A percentile compares a stretch with the other conserved stretches of the same genome.
Conservation (phyloP, 1,140 invertebrate genomes). For the Sitodiplosis mosellana region DNA sequence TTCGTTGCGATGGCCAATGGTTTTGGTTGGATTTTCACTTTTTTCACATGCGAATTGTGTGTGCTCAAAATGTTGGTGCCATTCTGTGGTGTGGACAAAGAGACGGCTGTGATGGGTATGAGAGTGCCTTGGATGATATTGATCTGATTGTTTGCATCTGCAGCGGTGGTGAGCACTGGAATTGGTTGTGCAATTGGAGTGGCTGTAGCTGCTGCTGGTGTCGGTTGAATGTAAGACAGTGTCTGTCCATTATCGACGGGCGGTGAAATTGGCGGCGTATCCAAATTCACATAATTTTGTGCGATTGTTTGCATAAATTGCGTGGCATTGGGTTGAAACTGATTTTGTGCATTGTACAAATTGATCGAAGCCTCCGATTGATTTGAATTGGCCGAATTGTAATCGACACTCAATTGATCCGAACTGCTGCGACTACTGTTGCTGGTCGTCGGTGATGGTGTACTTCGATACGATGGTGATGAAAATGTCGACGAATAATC, state of each 20-base stretch:
- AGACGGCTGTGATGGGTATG: conserved; percentile 5
- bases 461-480: conserved; percentile 9
- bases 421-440: conserved; percentile 13
- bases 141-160: conserved; percentile 1
- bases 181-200: background rate
- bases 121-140: conserved; percentile 4
- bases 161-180: background rate
- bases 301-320: background rate
- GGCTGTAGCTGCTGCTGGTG: background rate
- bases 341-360: conserved; percentile 1
- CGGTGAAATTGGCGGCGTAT: background rate
- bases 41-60: background rate
- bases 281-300: background rate
- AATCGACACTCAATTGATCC: conserved; percentile 9
- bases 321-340: conserved; percentile 2
- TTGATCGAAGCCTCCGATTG: conserved; percentile 3
- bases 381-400: conserved; percentile 17
- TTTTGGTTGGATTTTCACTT: conserved; percentile 1
- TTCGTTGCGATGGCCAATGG: conserved; percentile 2
- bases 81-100: conserved; percentile 1
- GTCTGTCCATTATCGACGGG: background rate
- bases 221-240: background rate
- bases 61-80: background rate
- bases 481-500: conserved; percentile 8
- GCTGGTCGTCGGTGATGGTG: conserved; percentile 18